These are phyloP conservation scores for Rhamnusium bicolor DNA, from an alignment of 2,888 invertebrate species.

Conservation along the genomic window DNA sequence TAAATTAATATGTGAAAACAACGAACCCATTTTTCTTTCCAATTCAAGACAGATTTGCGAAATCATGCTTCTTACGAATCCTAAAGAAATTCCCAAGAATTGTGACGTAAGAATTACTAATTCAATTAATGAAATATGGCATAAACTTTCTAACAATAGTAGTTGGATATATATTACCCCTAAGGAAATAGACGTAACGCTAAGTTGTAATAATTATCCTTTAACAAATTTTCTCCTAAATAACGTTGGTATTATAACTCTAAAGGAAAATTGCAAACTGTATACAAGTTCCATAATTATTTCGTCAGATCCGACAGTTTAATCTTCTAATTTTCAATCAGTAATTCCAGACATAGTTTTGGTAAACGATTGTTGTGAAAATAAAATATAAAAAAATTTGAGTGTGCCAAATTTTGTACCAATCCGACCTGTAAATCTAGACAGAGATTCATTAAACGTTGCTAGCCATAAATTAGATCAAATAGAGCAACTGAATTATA, in stretches of 20 bases:
- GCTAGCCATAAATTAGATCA: too few species aligned
- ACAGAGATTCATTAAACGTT: too few species aligned
- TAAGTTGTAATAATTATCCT: too few species aligned
- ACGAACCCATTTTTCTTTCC: background rate
- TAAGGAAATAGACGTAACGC: constrained; percentile 1
- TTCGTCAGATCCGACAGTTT: too few species aligned
- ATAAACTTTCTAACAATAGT: constrained; percentile 3
- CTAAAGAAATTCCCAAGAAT: background rate
- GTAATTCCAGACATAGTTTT: too few species aligned
- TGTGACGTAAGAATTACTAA: constrained; percentile 26
- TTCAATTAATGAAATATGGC: constrained; percentile 18
- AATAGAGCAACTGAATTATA: too few species aligned
- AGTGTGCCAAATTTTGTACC: too few species aligned
- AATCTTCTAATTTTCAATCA: too few species aligned
- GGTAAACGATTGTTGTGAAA: too few species aligned
- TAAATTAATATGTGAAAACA: constrained; percentile 4
- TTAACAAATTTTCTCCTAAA: background rate
- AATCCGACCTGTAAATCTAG: too few species aligned
- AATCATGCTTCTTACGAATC: constrained; percentile 3
- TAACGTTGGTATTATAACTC: background rate
- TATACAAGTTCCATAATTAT: background rate
- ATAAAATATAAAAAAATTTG: too few species aligned
- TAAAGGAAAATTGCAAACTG: background rate
- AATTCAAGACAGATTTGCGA: constrained; percentile 19
- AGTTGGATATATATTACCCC: constrained; percentile 20